Evolutionary conservation across 1,140 invertebrate genomes (phyloP).

Genomic region (Formica selysi): DNA sequence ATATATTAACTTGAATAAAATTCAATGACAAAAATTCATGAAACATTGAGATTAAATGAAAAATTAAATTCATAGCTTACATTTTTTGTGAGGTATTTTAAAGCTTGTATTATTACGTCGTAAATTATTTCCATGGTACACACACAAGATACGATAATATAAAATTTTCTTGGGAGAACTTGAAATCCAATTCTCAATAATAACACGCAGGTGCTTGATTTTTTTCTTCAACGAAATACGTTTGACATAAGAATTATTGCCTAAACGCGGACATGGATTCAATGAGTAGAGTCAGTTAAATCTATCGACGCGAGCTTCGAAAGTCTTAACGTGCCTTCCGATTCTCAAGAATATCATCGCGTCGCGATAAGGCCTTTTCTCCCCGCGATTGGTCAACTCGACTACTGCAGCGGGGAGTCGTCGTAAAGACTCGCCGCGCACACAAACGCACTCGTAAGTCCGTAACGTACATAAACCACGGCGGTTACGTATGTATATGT

Average conservation of each 20-base stretch:
- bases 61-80: too few relatives aligned
- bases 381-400: conserved; percentile 61
- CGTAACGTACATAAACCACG: conserved; percentile 74
- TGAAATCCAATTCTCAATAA: background rate
- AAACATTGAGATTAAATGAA: too few relatives aligned
- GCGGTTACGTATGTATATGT: conserved; percentile 63
- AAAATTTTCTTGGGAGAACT: background rate
- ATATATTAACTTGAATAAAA: background rate
- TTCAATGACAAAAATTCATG: background rate
- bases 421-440: conserved; percentile 82
- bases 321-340: conserved; percentile 2
- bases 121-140: background rate
- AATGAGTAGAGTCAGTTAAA: background rate
- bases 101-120: background rate
- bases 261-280: background rate
- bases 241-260: background rate
- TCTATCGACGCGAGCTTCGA: background rate
- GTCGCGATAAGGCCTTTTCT: conserved; percentile 42
- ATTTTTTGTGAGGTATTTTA: background rate
- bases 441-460: conserved; percentile 79
- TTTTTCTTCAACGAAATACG: background rate
- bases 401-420: conserved; percentile 79
- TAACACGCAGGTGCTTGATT: background rate
- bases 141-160: background rate
- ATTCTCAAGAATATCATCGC: conserved; percentile 40